Conservation (phyloP, 2,113 vertebrate species). For the Mus pahari region DNA sequence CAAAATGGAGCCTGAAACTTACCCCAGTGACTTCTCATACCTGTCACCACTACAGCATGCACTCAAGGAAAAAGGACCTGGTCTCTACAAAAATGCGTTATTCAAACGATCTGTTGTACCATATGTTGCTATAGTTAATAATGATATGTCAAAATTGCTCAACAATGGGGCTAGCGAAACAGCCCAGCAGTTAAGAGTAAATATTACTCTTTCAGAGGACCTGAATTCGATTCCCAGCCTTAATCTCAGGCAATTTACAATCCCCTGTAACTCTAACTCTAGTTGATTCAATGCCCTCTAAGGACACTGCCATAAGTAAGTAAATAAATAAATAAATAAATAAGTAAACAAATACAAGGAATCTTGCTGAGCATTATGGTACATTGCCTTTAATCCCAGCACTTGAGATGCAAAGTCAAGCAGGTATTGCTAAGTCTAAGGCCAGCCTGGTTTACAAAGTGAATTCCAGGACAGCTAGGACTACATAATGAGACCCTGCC, state of each 20-base stretch:
- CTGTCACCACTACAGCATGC: background rate
- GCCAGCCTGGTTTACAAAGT: background rate
- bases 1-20: background rate
- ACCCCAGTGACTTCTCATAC: background rate
- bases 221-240: background rate
- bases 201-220: background rate
- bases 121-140: background rate
- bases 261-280: background rate
- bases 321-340: background rate
- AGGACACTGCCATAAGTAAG: background rate
- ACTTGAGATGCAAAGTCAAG: background rate
- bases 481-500: background rate
- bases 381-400: background rate
- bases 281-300: background rate
- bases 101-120: background rate
- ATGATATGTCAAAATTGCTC: background rate
- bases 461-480: background rate
- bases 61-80: background rate
- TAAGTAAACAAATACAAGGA: background rate
- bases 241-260: background rate
- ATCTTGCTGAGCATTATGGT: background rate
- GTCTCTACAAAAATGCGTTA: background rate
- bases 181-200: background rate
- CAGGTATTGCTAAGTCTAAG: background rate
- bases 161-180: too few relatives aligned